These are phyloP conservation scores for Discoglossus pictus DNA, from an alignment of 2,797 vertebrate genomes.

Conservation along the genomic window DNA sequence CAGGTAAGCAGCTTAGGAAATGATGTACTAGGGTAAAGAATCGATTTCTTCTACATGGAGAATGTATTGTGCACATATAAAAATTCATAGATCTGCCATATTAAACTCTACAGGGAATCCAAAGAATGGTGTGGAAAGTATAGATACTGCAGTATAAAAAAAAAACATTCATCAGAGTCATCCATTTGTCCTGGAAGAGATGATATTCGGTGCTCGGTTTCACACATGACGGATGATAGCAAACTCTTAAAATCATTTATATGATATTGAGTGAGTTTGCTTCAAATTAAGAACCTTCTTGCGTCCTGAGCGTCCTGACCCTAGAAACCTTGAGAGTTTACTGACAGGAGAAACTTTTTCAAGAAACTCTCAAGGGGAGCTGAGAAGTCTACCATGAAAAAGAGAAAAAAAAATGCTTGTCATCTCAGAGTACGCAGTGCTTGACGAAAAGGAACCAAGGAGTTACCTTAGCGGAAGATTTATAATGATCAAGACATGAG, in stretches of 20 bases:
- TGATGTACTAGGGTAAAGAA: conserved; percentile 6
- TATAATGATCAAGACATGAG: conserved; percentile 10
- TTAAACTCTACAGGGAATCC: conserved; percentile 21
- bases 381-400: conserved; percentile 11
- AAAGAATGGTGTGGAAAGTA: conserved; percentile 10
- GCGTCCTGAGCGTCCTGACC: conserved; percentile 32
- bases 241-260: conserved; percentile 34
- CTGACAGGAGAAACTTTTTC: conserved; percentile 32
- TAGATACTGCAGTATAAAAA: conserved; percentile 27
- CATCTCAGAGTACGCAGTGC: neutral
- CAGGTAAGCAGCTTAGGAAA: neutral
- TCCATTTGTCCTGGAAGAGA: conserved; percentile 34
- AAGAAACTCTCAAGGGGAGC: conserved; percentile 18
- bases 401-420: neutral
- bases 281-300: conserved; percentile 38
- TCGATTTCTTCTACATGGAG: conserved; percentile 1
- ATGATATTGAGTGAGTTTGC: conserved; percentile 27
- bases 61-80: conserved; percentile 7
- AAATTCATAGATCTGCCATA: conserved; percentile 24
- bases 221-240: conserved; percentile 39
- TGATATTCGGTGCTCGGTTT: conserved; percentile 14
- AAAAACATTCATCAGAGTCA: conserved; percentile 45
- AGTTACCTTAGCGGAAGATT: conserved; percentile 23
- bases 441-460: conserved; percentile 20
- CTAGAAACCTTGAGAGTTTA: conserved; percentile 38